Evolutionary conservation across 2,113 vertebrate species (phyloP).

Genomic region (Mobula hypostoma): DNA sequence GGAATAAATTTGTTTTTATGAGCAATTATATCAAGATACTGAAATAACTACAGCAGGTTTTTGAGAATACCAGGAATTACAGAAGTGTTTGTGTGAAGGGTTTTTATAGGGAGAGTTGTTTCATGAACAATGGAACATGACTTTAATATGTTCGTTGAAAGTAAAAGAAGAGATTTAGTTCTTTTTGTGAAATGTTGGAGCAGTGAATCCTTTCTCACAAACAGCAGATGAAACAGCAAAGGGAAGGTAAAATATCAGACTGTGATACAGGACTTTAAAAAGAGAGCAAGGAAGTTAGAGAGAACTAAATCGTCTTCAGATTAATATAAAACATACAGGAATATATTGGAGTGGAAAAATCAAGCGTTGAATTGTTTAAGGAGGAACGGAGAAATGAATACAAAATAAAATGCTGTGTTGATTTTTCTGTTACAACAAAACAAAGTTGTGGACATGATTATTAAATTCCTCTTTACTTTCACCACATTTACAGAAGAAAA

Average conservation of each 20-base stretch:
- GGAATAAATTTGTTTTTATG: background rate
- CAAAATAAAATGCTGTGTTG: background rate
- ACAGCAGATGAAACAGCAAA: background rate
- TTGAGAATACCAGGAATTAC: background rate
- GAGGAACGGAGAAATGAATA: background rate
- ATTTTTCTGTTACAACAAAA: background rate
- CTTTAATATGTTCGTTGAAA: background rate
- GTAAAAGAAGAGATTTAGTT: background rate
- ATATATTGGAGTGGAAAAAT: background rate
- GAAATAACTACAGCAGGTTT: background rate
- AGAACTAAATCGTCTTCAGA: background rate
- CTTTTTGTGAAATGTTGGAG: background rate
- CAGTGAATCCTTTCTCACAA: background rate
- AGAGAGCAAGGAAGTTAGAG: background rate
- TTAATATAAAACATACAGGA: background rate
- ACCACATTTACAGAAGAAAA: background rate
- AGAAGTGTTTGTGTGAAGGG: background rate
- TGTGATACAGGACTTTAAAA: background rate
- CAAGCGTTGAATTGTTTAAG: background rate
- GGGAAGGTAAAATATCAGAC: background rate
- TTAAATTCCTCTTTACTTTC: background rate
- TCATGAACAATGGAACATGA: background rate
- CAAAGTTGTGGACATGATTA: background rate
- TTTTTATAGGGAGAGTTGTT: background rate
- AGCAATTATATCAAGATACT: background rate